These are phyloP conservation scores for Anseranas semipalmata DNA, from an alignment of 2,113 vertebrate genomes.

Conservation along the genomic window DNA sequence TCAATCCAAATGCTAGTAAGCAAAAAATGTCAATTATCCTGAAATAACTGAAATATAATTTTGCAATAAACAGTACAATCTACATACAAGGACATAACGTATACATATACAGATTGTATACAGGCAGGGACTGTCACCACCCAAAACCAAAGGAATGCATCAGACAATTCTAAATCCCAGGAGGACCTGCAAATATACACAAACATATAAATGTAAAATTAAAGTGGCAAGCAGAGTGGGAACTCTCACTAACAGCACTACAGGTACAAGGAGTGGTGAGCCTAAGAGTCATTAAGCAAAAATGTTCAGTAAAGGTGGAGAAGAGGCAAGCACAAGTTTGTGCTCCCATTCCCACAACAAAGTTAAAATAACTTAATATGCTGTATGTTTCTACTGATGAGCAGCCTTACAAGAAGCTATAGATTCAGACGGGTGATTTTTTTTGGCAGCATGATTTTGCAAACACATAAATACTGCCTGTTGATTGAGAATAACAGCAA, in stretches of 20 bases:
- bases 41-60: not conserved
- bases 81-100: not conserved
- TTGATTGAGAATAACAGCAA: not conserved
- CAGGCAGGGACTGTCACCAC: not conserved
- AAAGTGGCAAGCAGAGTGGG: not conserved
- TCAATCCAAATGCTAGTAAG: not conserved
- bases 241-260: not conserved
- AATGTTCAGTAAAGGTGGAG: not conserved
- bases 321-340: not conserved
- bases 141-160: not conserved
- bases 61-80: not conserved
- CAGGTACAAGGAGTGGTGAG: not conserved
- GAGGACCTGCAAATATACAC: not conserved
- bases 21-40: not conserved
- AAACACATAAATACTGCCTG: not conserved
- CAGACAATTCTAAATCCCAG: not conserved
- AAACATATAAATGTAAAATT: not conserved
- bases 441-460: not conserved
- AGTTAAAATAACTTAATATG: not conserved
- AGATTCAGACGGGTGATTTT: not conserved
- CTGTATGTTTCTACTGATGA: not conserved
- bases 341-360: not conserved
- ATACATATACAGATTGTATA: not conserved
- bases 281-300: not conserved
- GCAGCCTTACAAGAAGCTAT: not conserved